Evolutionary conservation across 2,888 invertebrate genomes (phyloP).

Genomic region (Laspeyria flexula): DNA sequence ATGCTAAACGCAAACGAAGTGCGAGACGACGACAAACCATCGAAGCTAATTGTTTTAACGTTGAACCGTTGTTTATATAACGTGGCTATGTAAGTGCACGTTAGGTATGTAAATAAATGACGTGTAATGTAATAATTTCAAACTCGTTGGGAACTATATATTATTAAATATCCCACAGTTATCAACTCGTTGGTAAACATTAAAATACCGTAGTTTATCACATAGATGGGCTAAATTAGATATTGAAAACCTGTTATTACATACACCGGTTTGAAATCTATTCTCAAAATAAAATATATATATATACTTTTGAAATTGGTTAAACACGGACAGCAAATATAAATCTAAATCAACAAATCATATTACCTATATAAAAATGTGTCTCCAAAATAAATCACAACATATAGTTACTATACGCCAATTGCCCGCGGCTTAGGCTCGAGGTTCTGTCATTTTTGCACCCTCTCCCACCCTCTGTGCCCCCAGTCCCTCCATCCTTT

Average conservation of each 20-base stretch:
- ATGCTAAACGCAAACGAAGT: constrained; percentile 29
- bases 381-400: constrained; percentile 65
- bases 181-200: background rate
- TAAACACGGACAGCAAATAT: constrained; percentile 13
- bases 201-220: background rate
- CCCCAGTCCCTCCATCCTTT: constrained; percentile 63
- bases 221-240: background rate
- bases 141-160: background rate
- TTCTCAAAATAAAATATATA: too few relatives aligned
- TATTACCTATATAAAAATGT: constrained; percentile 16
- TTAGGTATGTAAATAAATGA: background rate
- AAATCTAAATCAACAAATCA: constrained; percentile 47
- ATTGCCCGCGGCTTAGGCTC: constrained; percentile 58
- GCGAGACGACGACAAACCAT: constrained; percentile 25
- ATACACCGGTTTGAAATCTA: background rate
- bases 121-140: background rate
- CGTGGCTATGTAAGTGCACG: background rate
- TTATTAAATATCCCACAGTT: background rate
- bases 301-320: too few relatives aligned
- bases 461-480: constrained; percentile 65
- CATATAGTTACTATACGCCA: constrained; percentile 59
- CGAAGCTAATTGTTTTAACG: constrained; percentile 37
- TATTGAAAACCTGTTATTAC: background rate
- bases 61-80: constrained; percentile 21
- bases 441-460: constrained; percentile 65